Evolutionary conservation across 1,140 invertebrate species (phyloP).

Genomic region (Drosophila pachea): DNA sequence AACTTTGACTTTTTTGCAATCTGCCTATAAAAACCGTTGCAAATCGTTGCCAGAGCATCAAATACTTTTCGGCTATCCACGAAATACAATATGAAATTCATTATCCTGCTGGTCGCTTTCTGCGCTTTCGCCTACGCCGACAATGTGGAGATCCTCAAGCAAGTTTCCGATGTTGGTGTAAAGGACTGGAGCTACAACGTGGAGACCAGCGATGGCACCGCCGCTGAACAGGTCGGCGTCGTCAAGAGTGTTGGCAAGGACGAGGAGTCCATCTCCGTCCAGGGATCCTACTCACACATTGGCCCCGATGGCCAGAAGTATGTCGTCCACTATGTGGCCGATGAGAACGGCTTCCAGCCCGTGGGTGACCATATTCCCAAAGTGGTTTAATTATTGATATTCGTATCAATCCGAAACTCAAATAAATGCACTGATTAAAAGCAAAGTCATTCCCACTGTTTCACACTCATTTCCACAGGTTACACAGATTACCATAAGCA

Average conservation of each 20-base stretch:
- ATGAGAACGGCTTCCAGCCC: constrained; percentile 1
- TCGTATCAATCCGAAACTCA: too few species aligned
- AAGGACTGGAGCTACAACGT: constrained; percentile 4
- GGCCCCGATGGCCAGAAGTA: neutral
- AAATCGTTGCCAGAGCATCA: constrained; percentile 40
- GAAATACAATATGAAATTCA: constrained; percentile 64
- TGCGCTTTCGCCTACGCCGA: constrained; percentile 49
- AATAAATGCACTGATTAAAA: too few species aligned
- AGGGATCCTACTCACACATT: neutral
- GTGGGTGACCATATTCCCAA: neutral
- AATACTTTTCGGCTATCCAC: constrained; percentile 37
- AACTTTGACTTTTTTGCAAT: constrained; percentile 48
- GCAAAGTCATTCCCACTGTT: too few species aligned
- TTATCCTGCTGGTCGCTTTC: constrained; percentile 58
- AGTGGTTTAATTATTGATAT: too few species aligned
- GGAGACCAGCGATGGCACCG: neutral
- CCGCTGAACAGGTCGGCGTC: neutral
- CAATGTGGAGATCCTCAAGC: neutral
- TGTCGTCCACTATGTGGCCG: neutral
- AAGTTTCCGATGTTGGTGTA: constrained; percentile 17
- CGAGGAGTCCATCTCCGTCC: neutral
- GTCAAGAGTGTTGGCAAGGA: neutral
- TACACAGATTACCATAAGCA: too few species aligned
- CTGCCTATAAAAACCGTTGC: constrained; percentile 36
- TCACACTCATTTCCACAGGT: too few species aligned